phyloP scores from a whole-genome alignment of 2,888 invertebrate species.

The Lacanobia wlatinum region DNA sequence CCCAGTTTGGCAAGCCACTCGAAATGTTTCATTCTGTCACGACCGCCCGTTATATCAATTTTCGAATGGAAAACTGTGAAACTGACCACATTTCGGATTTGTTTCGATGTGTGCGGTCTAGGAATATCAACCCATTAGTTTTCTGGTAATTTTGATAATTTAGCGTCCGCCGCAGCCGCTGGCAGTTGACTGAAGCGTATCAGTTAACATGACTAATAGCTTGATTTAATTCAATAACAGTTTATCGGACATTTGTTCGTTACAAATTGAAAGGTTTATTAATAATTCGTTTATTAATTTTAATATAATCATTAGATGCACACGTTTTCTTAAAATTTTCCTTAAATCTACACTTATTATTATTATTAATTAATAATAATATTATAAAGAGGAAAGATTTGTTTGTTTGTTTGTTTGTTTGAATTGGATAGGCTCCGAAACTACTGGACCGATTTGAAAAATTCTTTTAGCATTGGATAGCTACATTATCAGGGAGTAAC shows the following conservation, averaged over 20 bases:
- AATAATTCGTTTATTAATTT: too few relatives aligned
- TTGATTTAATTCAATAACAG: not conserved
- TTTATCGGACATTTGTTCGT: not conserved
- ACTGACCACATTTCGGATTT: conserved; percentile 58
- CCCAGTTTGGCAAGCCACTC: conserved; percentile 76
- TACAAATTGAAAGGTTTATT: not conserved
- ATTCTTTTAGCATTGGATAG: too few relatives aligned
- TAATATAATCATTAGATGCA: not conserved
- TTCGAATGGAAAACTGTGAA: conserved; percentile 68
- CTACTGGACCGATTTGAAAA: too few relatives aligned
- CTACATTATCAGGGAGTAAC: too few relatives aligned
- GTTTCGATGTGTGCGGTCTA: conserved; percentile 53
- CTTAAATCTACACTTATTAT: too few relatives aligned
- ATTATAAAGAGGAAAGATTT: too few relatives aligned
- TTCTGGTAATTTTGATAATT: conserved; percentile 31
- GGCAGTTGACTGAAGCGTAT: conserved; percentile 12
- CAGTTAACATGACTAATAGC: not conserved
- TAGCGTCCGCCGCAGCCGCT: not conserved
- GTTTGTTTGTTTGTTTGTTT: too few relatives aligned
- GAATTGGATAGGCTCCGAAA: too few relatives aligned
- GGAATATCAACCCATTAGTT: conserved; percentile 45
- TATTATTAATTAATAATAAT: too few relatives aligned
- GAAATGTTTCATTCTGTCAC: conserved; percentile 72
- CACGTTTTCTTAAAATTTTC: not conserved
- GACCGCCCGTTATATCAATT: conserved; percentile 67